phyloP scores from a whole-genome alignment of 2,113 vertebrate genomes.

The Tonatia bakeri region DNA sequence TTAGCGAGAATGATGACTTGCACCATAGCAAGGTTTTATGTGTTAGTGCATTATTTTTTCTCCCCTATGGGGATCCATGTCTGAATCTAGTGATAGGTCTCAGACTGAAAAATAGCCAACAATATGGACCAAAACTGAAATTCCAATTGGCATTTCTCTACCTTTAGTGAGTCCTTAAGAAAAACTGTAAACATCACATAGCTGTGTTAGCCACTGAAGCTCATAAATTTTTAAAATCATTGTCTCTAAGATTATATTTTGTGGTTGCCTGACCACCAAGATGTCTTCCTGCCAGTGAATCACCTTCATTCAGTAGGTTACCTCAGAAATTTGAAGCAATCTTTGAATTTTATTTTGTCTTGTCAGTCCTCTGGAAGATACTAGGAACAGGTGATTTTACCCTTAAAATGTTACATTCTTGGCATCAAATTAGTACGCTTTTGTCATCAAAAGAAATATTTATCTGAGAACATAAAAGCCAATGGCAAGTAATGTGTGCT shows the following conservation, averaged over 20 bases:
- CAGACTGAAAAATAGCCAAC: slow-evolving; percentile 22
- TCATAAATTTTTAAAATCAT: slow-evolving; percentile 33
- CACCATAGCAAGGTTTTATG: background rate
- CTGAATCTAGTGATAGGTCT: background rate
- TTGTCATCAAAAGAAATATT: slow-evolving; percentile 29
- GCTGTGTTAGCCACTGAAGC: slow-evolving; percentile 44
- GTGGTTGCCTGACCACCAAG: slow-evolving; percentile 23
- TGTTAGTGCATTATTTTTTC: background rate
- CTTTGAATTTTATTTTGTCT: slow-evolving; percentile 43
- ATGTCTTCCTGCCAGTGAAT: background rate
- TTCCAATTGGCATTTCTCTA: slow-evolving; percentile 22
- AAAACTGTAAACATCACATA: slow-evolving; percentile 20
- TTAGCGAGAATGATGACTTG: background rate
- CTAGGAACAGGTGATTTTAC: background rate
- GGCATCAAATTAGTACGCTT: background rate
- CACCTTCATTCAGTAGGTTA: background rate
- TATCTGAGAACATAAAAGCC: background rate
- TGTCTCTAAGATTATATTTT: slow-evolving; percentile 49
- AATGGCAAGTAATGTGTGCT: background rate
- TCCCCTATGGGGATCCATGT: slow-evolving; percentile 19
- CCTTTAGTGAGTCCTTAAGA: slow-evolving; percentile 8
- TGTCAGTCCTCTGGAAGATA: slow-evolving; percentile 42
- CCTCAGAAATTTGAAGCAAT: slow-evolving; percentile 46
- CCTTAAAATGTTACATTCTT: slow-evolving; percentile 36
- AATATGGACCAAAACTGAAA: slow-evolving; percentile 22